phyloP scores from a whole-genome alignment of 1,140 invertebrate species.

The Drosophila jambulina region DNA sequence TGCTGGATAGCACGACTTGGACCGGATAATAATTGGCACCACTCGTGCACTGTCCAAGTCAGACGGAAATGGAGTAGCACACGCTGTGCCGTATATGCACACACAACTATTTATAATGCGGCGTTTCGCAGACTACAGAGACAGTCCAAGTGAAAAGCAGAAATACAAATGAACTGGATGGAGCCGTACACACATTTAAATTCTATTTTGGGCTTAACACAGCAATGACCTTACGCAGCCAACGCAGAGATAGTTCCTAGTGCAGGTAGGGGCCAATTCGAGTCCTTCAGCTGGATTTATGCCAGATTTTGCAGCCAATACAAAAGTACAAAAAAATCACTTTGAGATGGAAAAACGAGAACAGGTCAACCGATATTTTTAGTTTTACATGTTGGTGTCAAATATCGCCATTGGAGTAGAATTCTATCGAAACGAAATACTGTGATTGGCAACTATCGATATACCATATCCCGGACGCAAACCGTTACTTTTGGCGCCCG shows the following conservation, averaged over 20 bases:
- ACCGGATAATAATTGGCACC: conserved; percentile 20
- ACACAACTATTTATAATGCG: conserved; percentile 63
- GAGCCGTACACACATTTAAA: conserved; percentile 55
- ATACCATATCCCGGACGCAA: too few relatives aligned
- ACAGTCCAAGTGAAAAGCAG: conserved; percentile 42
- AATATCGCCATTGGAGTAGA: too few relatives aligned
- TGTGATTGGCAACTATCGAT: too few relatives aligned
- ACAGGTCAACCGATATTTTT: too few relatives aligned
- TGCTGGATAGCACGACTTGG: conserved; percentile 11
- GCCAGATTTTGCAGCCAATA: conserved; percentile 9
- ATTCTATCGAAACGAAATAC: too few relatives aligned
- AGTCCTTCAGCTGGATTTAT: conserved; percentile 25
- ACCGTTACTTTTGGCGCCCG: too few relatives aligned
- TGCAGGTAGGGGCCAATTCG: conserved; percentile 26
- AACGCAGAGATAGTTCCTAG: conserved; percentile 28
- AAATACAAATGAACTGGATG: conserved; percentile 8
- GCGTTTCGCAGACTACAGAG: conserved; percentile 35
- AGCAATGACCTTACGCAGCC: conserved; percentile 56
- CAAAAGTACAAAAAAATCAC: conserved; percentile 49
- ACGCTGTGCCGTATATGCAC: conserved; percentile 21
- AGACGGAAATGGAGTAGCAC: conserved; percentile 18
- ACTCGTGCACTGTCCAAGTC: conserved; percentile 24
- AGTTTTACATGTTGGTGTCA: too few relatives aligned
- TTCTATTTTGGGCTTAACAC: conserved; percentile 70
- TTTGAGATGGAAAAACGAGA: too few relatives aligned